A percentile compares a stretch with the other conserved stretches of the same genome.
Evolutionary conservation across 2,797 vertebrate genomes (phyloP).

Genomic region (Semotilus atromaculatus): DNA sequence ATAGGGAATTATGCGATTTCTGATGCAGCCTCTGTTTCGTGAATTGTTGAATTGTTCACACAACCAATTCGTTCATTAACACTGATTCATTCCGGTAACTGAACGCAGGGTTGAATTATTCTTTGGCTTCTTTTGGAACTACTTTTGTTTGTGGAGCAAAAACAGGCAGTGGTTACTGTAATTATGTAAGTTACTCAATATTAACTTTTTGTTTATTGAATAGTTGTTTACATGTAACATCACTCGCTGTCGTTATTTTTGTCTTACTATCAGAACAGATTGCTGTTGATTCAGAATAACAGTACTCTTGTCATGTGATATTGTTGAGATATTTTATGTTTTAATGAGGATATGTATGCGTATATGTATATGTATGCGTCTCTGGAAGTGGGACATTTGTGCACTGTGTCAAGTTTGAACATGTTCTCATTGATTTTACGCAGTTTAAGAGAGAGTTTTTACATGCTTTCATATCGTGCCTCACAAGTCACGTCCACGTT

Average conservation of each 20-base stretch:
- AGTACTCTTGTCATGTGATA: neutral
- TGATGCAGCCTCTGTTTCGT: neutral
- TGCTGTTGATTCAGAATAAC: neutral
- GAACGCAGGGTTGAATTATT: neutral
- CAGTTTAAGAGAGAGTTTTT: neutral
- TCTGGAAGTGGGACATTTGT: neutral
- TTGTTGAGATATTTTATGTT: neutral
- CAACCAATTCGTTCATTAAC: neutral
- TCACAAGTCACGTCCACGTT: accelerated
- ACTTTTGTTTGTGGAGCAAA: neutral
- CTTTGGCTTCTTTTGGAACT: neutral
- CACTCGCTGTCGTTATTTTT: neutral
- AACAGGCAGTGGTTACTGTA: neutral
- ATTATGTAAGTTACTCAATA: neutral
- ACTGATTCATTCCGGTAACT: neutral
- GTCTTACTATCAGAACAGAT: neutral
- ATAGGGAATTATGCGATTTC: too few relatives aligned
- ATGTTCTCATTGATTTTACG: neutral
- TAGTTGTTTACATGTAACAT: neutral
- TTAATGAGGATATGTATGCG: slow-evolving; percentile 2
- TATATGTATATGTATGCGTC: too few relatives aligned
- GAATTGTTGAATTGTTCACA: neutral
- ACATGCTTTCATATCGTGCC: neutral
- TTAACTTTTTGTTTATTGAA: neutral
- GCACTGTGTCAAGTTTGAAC: neutral